These are phyloP conservation scores for Eledone cirrhosa DNA, from an alignment of 2,888 invertebrate species.

Conservation along the genomic window DNA sequence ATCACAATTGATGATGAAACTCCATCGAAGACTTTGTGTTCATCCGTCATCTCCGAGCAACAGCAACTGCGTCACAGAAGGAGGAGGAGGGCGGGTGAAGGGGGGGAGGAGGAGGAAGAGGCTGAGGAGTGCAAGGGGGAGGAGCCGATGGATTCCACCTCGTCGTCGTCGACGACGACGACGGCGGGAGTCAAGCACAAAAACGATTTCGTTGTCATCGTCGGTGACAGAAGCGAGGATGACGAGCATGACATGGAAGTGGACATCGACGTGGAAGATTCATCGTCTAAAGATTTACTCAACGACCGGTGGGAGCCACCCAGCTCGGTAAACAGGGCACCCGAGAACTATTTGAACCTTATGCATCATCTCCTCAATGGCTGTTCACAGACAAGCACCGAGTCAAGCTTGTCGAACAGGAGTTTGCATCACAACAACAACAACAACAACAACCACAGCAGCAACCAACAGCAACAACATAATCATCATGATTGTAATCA, in stretches of 20 bases:
- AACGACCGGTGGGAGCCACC: not conserved
- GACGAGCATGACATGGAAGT: not conserved
- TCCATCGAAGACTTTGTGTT: not conserved
- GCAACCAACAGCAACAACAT: not conserved
- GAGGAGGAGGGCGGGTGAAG: too few species aligned
- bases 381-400: not conserved
- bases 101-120: too few species aligned
- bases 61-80: not conserved
- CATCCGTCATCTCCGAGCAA: not conserved
- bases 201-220: not conserved
- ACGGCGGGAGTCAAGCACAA: not conserved
- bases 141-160: too few species aligned
- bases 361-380: conserved; percentile 22
- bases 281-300: not conserved
- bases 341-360: conserved; percentile 22
- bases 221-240: not conserved
- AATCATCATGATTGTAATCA: too few species aligned
- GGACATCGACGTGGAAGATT: not conserved
- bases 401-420: not conserved
- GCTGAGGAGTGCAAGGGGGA: too few species aligned
- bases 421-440: not conserved
- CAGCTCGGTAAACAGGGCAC: conserved; percentile 1
- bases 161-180: not conserved
- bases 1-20: too few species aligned
- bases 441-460: not conserved